Percentiles rank a stretch among this genome's conserved stretches.
These are phyloP conservation scores for Vanacampus margaritifer DNA, from an alignment of 2,113 vertebrate genomes.

Conservation along the genomic window DNA sequence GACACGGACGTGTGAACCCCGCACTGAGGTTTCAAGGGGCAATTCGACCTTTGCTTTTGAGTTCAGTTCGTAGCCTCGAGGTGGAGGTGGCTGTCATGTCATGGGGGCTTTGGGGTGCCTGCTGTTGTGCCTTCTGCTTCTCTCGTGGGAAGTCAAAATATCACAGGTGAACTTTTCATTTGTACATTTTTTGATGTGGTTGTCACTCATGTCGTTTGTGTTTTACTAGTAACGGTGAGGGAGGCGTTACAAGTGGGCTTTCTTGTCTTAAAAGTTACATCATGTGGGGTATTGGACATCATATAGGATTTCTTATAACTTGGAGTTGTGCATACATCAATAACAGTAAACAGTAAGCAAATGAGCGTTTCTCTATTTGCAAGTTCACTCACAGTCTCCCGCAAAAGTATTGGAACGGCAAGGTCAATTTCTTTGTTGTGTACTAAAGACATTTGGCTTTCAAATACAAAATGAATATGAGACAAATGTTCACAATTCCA, in stretches of 20 bases:
- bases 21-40: constrained; percentile 26
- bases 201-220: constrained; percentile 2
- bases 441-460: too few species aligned
- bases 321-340: too few species aligned
- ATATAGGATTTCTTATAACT: too few species aligned
- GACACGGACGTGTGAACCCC: constrained; percentile 20
- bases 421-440: too few species aligned
- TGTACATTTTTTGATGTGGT: constrained; percentile 3
- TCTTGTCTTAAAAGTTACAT: too few species aligned
- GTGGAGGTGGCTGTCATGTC: constrained; percentile 26
- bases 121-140: constrained; percentile 47
- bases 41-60: constrained; percentile 48
- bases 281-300: too few species aligned
- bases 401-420: too few species aligned
- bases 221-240: not conserved
- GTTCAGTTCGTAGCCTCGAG: not conserved
- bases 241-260: not conserved
- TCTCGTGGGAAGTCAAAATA: constrained; percentile 39
- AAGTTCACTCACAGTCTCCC: too few species aligned
- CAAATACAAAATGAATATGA: too few species aligned
- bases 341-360: too few species aligned
- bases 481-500: too few species aligned
- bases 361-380: too few species aligned
- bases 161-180: constrained; percentile 49
- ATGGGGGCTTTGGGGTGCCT: constrained; percentile 33